Evolutionary conservation across 23 tunicate species (phyloP).

Genomic region (Botrylloides violaceus): DNA sequence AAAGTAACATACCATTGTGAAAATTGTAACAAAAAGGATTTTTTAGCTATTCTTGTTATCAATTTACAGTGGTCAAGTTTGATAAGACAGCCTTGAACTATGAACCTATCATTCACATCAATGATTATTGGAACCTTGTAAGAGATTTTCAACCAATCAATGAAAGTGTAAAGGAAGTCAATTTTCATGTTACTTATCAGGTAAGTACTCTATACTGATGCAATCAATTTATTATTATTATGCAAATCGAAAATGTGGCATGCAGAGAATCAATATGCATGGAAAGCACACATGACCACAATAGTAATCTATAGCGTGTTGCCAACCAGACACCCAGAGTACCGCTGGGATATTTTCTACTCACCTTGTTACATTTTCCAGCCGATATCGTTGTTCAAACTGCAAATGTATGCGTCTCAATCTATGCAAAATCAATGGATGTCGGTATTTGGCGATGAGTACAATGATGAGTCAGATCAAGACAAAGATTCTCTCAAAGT

Average conservation of each 20-base stretch:
- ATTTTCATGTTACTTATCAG: conserved; percentile 55
- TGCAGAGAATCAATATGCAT: too few species aligned
- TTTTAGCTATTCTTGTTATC: background rate
- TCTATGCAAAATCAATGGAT: conserved; percentile 78
- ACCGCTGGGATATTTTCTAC: too few species aligned
- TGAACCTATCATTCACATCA: conserved; percentile 75
- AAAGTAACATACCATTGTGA: background rate
- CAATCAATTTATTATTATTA: too few species aligned
- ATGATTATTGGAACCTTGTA: conserved; percentile 89
- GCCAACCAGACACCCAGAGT: too few species aligned
- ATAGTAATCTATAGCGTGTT: too few species aligned
- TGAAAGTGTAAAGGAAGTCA: conserved; percentile 53
- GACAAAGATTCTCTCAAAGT: conserved; percentile 40
- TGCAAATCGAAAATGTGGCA: too few species aligned
- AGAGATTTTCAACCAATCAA: conserved; percentile 89
- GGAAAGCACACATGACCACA: too few species aligned
- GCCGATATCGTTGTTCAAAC: conserved; percentile 69
- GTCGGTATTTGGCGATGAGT: conserved; percentile 52
- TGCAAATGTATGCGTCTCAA: conserved; percentile 93
- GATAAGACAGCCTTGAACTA: conserved; percentile 23
- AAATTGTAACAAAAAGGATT: background rate
- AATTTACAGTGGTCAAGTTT: conserved; percentile 33
- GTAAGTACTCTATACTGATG: too few species aligned
- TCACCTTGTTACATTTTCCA: conserved; percentile 8
- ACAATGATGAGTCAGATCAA: conserved; percentile 31